Percentiles rank a stretch among this genome's conserved stretches.
These are phyloP conservation scores for Caenorhabditis remanei DNA, from an alignment of 1,140 invertebrate genomes.

Conservation along the genomic window DNA sequence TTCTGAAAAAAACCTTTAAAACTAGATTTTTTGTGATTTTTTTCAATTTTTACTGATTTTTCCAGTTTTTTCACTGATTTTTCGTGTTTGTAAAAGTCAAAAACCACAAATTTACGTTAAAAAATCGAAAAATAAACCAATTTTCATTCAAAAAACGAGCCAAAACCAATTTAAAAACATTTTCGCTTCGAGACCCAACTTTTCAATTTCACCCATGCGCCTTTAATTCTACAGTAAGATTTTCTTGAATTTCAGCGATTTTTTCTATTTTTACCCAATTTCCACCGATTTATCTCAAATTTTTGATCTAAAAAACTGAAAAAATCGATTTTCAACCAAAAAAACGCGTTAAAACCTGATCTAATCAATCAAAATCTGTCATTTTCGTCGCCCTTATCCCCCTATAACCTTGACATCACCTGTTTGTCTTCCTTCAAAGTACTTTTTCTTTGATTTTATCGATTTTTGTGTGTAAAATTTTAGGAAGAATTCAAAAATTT, in stretches of 20 bases:
- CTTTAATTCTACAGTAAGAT: slow-evolving; percentile 10
- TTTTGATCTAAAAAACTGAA: neutral
- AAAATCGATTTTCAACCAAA: neutral
- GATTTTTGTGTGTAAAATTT: neutral
- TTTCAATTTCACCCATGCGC: neutral
- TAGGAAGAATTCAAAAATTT: too few species aligned
- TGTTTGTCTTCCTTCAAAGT: neutral
- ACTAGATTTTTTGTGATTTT: too few species aligned
- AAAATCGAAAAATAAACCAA: too few species aligned
- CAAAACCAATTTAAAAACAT: too few species aligned
- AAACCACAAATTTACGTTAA: too few species aligned
- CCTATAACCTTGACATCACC: neutral
- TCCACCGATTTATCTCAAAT: neutral
- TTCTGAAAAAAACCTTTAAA: too few species aligned
- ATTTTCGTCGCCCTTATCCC: neutral
- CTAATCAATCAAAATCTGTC: neutral
- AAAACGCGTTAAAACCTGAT: neutral
- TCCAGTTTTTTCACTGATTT: too few species aligned
- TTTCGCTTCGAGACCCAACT: too few species aligned
- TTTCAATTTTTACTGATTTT: too few species aligned
- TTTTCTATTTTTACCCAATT: neutral
- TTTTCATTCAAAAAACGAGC: too few species aligned
- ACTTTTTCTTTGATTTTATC: neutral
- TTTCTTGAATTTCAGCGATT: neutral
- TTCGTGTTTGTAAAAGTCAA: too few species aligned